Conservation (phyloP, 2,113 vertebrate species). For the Apteryx mantelli region DNA sequence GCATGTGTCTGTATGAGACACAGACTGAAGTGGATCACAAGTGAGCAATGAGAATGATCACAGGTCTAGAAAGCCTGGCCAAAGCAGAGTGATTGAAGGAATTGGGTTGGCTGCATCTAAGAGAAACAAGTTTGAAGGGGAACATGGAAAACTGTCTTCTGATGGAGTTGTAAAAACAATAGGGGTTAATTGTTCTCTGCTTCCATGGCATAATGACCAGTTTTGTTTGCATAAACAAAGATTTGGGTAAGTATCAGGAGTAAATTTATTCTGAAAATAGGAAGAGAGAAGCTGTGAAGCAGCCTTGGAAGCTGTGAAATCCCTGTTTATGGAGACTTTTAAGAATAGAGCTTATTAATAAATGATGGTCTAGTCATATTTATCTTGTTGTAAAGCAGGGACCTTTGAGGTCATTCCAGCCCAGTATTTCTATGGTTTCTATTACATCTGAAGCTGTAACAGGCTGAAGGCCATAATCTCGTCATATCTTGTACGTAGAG, state of each 20-base stretch:
- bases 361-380: background rate
- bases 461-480: background rate
- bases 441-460: background rate
- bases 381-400: background rate
- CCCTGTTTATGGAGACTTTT: background rate
- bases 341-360: background rate
- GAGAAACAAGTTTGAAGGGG: background rate
- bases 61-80: background rate
- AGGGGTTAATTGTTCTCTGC: slow-evolving; percentile 11
- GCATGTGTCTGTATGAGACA: background rate
- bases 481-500: background rate
- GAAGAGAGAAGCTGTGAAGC: background rate
- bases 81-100: background rate
- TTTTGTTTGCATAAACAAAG: slow-evolving; percentile 11
- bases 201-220: background rate
- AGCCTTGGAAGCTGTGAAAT: background rate
- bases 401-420: background rate
- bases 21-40: background rate
- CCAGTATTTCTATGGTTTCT: background rate
- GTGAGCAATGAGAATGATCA: background rate
- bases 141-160: background rate
- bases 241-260: slow-evolving; percentile 8
- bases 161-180: background rate
- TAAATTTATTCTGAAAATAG: slow-evolving; percentile 25
- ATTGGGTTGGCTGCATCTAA: background rate